Evolutionary conservation across 64 coral and sea anemone species (phyloP), one percentile per base, ranked within the genome.

Genomic region (Stichodactyla helianthus): DNA sequence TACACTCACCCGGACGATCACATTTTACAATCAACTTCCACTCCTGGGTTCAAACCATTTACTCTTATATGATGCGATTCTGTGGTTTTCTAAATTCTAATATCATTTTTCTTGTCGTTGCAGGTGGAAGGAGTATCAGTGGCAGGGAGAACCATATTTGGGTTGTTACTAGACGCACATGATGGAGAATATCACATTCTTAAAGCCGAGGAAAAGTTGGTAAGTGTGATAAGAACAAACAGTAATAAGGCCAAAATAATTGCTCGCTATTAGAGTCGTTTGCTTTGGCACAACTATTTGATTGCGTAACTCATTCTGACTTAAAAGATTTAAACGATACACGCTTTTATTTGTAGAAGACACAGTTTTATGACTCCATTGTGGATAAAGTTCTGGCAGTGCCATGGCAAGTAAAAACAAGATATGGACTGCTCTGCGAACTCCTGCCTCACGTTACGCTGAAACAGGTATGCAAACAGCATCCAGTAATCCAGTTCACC

Each of bases 361-460:
- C 68, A 31, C 68, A 31, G 68, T 81, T 81, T 54, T 81, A 81
- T 81, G 78, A 54, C 44, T 81, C 35, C 4, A 8, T 81, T 51
- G 6, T 81, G 15, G 52, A 81, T 51, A 81, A 81, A 81, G 35
- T 81, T 51, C 78, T 81, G 20, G 88, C 71, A 59, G 50, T 89
- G 51, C 79, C 88, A 10, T 89, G 88, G 88, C 88, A 89, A 55
- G 88, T 89, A 6, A 89, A 89, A 53, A 44, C 59, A 56, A 89
- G 68, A 84, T 89, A 89, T 84, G 88, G 88, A 6, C 51, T 89
- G 82, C 25, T 89, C 13, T 84, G 88, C 51, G 60, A 82, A 55
- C 58, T 89, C 67, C 81, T 89, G 5, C 59, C 81, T 44, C 53
- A 84, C 51, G 54, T 84, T 51, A 74, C 68, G 4, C 68, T 74